Evolutionary conservation across 2,888 invertebrate genomes (phyloP), one percentile per base, ranked within the genome.

Genomic region (Amphipyra berbera): DNA sequence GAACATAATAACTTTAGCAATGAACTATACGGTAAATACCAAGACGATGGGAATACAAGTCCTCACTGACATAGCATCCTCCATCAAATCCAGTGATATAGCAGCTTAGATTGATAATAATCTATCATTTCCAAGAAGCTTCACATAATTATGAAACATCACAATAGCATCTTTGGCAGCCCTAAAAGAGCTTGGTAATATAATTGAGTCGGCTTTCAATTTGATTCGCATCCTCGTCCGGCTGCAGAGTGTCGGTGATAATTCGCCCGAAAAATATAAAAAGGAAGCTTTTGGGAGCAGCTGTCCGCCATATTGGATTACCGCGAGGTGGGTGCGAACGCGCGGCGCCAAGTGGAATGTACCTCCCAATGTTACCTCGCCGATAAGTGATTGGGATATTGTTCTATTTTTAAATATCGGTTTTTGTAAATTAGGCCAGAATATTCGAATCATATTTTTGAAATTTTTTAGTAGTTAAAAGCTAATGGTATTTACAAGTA

Each of bases 141-240:
- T 9, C 47, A 58, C 27, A 60, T n/a, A 33, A 21, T 3, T 2
- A 21, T 2, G 2, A 52, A 60, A 55, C 40, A 54, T 33, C 7
- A 49, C 46, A 44, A 48, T 38, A 37, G 8, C 37, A 50, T 57
- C 44, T 41, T 58, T 57, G 82, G 42, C 90, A 93, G 68, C 94
- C 93, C 93, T 94, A 82, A 79, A 86, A 84, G 76, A 85, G 81
- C 81, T 82, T 78, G 78, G 86, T 92, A 94, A 93, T 90, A 92
- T 93, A 95, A 94, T 95, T 94, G 94, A 94, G 93, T 91, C 90
- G 88, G 92, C 94, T 94, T 94, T 95, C 94, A 94, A 94, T 94
- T 94, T 94, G 94, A 94, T 94, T 94, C 94, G 88, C 90, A 90
- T 92, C 91, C 92, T 87, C 90, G 90, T 87, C 89, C 89, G 82